Percentiles rank a stretch among this genome's conserved stretches.
Evolutionary conservation across 2,888 invertebrate genomes (phyloP).

Genomic region (Dexiosoma caninum): DNA sequence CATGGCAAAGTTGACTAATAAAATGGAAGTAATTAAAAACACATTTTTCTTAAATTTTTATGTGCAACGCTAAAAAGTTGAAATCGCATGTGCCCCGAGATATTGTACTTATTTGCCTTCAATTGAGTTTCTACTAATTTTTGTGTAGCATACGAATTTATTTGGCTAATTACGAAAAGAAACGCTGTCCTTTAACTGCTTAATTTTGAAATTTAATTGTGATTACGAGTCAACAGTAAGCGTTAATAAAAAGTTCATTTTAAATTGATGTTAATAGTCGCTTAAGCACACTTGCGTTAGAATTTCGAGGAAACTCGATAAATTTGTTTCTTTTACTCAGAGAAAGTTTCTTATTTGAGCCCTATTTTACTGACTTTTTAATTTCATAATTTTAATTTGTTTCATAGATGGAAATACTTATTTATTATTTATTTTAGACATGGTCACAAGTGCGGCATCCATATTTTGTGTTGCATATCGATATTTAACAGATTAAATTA

Average conservation of each 20-base stretch:
- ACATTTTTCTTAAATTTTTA: neutral
- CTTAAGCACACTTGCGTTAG: conserved; percentile 46
- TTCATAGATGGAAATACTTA: too few species aligned
- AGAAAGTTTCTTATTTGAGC: too few species aligned
- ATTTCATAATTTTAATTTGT: too few species aligned
- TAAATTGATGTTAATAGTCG: conserved; percentile 14
- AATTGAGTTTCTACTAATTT: neutral
- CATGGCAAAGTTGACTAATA: conserved; percentile 1
- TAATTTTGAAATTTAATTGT: neutral
- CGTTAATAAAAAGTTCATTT: neutral
- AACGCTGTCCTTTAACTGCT: neutral
- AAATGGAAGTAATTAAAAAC: neutral
- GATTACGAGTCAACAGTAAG: neutral
- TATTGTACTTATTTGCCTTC: neutral
- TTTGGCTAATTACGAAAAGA: neutral
- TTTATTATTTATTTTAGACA: too few species aligned
- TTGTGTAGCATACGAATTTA: neutral
- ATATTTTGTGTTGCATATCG: too few species aligned
- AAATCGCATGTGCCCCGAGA: too few species aligned
- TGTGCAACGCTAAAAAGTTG: neutral
- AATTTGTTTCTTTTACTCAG: neutral
- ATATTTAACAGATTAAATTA: too few species aligned
- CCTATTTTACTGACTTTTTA: too few species aligned
- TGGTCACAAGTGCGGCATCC: too few species aligned
- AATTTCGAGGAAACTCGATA: neutral